Evolutionary conservation across 2,888 invertebrate genomes (phyloP).

Genomic region (Parnassius glacialis): DNA sequence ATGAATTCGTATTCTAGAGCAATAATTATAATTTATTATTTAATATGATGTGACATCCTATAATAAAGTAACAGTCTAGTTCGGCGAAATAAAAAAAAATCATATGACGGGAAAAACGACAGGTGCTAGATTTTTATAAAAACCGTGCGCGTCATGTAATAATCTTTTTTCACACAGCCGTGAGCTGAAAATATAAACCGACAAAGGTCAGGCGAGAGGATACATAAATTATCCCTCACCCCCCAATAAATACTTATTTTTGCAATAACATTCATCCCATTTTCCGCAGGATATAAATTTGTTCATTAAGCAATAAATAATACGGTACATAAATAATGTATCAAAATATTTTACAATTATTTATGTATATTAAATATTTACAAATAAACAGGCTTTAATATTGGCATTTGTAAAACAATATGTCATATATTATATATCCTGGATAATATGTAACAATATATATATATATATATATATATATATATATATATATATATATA

Average conservation of each 20-base stretch:
- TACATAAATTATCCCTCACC: slow-evolving; percentile 25
- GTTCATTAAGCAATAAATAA: slow-evolving; percentile 25
- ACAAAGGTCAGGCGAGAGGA: slow-evolving; percentile 23
- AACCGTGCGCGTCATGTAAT: slow-evolving; percentile 14
- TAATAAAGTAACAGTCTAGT: neutral
- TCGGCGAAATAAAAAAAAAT: neutral
- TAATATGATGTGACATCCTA: neutral
- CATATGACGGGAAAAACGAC: neutral
- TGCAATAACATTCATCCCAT: slow-evolving; percentile 27
- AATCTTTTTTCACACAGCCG: slow-evolving; percentile 23
- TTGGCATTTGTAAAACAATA: too few species aligned
- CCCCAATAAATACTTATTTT: slow-evolving; percentile 28
- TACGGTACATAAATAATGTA: neutral
- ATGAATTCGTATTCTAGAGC: too few species aligned
- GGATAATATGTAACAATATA: too few species aligned
- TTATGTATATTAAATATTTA: too few species aligned
- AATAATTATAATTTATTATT: too few species aligned
- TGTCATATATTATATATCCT: too few species aligned
- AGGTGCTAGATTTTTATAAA: slow-evolving; percentile 22
- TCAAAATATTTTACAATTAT: too few species aligned
- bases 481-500: too few species aligned
- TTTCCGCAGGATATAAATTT: slow-evolving; percentile 28
- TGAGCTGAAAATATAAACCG: slow-evolving; percentile 24
- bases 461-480: too few species aligned
- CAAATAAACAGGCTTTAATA: too few species aligned